Percentiles rank a stretch among this genome's conserved stretches.
These are phyloP conservation scores for Agraylea sexmaculata DNA, from an alignment of 1,140 invertebrate genomes.

Conservation along the genomic window DNA sequence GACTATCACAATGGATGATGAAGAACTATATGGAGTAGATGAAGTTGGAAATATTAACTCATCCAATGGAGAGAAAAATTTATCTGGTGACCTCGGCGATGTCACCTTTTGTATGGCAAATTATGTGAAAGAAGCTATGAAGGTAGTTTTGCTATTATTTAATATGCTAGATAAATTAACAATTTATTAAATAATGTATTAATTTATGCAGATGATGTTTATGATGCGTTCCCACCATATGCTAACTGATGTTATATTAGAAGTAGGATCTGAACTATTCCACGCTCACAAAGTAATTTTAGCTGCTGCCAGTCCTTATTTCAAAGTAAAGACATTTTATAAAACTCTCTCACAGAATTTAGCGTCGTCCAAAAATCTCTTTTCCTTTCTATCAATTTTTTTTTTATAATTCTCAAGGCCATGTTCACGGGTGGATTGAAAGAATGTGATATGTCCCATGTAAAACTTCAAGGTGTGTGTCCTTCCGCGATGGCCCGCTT, in stretches of 20 bases:
- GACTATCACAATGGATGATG: constrained; percentile 13
- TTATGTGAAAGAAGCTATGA: constrained; percentile 74
- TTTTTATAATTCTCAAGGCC: constrained; percentile 44
- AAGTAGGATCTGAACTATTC: constrained; percentile 75
- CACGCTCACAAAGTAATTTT: constrained; percentile 85
- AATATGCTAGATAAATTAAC: not conserved
- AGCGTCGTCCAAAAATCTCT: not conserved
- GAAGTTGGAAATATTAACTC: constrained; percentile 9
- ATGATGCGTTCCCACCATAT: constrained; percentile 80
- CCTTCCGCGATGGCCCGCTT: constrained; percentile 73
- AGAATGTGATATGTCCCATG: constrained; percentile 74
- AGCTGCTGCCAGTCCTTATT: constrained; percentile 88
- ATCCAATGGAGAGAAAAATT: constrained; percentile 15
- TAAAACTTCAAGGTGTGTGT: constrained; percentile 77
- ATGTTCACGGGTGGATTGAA: constrained; percentile 86
- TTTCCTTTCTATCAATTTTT: constrained; percentile 4
- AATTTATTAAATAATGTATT: constrained; percentile 2
- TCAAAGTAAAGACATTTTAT: constrained; percentile 51
- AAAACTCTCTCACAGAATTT: not conserved
- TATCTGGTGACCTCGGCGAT: constrained; percentile 51
- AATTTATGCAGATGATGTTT: constrained; percentile 60
- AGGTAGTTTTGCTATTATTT: constrained; percentile 34
- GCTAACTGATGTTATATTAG: constrained; percentile 78
- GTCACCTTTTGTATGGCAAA: constrained; percentile 80
- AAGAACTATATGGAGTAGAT: constrained; percentile 8